Evolutionary conservation across 2,113 vertebrate species (phyloP).

Genomic region (Cebidichthys violaceus): DNA sequence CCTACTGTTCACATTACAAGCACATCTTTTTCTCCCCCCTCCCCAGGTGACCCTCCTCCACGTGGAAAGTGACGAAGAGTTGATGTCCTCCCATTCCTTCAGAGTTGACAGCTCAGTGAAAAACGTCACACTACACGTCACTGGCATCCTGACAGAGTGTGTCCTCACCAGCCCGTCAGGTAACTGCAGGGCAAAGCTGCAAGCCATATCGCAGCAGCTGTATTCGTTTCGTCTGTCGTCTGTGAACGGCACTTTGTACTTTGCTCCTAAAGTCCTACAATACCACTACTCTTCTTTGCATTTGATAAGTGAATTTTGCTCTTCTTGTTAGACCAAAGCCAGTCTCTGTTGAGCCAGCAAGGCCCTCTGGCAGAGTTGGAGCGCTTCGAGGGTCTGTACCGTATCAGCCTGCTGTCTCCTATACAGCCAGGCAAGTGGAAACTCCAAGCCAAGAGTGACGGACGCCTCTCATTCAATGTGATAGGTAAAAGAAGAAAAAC

Average conservation of each 20-base stretch:
- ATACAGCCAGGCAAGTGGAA: conserved; percentile 84
- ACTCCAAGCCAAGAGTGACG: conserved; percentile 73
- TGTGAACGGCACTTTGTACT: not conserved
- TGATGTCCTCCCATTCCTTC: conserved; percentile 76
- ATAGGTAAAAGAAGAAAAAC: conserved; percentile 80
- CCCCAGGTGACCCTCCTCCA: conserved; percentile 87
- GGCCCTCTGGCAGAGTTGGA: conserved; percentile 72
- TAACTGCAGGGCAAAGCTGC: conserved; percentile 45
- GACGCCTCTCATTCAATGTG: conserved; percentile 80
- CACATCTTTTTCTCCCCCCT: not conserved
- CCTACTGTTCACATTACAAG: not conserved
- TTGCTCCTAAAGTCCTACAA: not conserved
- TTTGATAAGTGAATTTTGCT: conserved; percentile 1
- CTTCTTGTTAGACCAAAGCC: conserved; percentile 67
- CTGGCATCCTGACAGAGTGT: conserved; percentile 79
- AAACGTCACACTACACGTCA: conserved; percentile 81
- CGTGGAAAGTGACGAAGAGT: conserved; percentile 66
- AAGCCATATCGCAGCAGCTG: not conserved
- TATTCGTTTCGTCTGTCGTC: not conserved
- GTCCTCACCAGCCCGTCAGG: conserved; percentile 83
- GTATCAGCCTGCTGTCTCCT: conserved; percentile 80
- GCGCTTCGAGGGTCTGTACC: conserved; percentile 82
- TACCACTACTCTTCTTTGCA: not conserved
- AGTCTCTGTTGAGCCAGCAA: conserved; percentile 72
- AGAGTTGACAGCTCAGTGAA: conserved; percentile 83